These are phyloP conservation scores for Hydropsyche tenuis DNA, from an alignment of 1,140 invertebrate genomes.

Conservation along the genomic window DNA sequence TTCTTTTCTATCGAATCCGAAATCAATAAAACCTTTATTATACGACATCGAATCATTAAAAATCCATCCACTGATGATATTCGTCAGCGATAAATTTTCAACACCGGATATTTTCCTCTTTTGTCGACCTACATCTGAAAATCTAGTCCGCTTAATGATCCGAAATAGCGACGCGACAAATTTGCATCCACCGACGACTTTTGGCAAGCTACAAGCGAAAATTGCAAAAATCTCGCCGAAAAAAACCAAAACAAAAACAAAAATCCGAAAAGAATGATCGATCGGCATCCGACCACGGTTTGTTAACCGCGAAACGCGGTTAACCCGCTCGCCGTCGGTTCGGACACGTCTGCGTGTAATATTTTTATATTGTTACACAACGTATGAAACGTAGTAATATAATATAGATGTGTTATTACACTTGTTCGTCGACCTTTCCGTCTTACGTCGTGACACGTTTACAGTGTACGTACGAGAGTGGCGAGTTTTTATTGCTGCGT, in stretches of 20 bases:
- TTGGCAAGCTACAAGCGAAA: neutral
- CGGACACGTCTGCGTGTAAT: too few relatives aligned
- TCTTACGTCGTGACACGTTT: too few relatives aligned
- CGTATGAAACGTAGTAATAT: too few relatives aligned
- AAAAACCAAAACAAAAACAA: neutral
- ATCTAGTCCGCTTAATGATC: conserved; percentile 29
- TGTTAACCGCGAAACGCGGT: neutral
- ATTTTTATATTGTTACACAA: too few relatives aligned
- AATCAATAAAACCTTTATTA: too few relatives aligned
- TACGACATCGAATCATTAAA: neutral
- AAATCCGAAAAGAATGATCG: neutral
- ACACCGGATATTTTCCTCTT: too few relatives aligned
- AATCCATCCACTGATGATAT: neutral
- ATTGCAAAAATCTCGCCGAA: neutral
- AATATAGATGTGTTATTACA: too few relatives aligned
- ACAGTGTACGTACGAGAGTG: too few relatives aligned
- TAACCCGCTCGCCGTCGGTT: neutral
- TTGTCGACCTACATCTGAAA: neutral
- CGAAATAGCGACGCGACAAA: conserved; percentile 21
- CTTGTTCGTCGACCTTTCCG: too few relatives aligned
- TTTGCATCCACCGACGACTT: conserved; percentile 15
- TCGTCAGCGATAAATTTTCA: conserved; percentile 16
- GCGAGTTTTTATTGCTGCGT: too few relatives aligned
- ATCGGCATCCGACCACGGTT: conserved; percentile 1
- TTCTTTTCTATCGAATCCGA: too few relatives aligned